phyloP scores from a whole-genome alignment of 2,797 vertebrate species.

The Mionectes olivaceus region DNA sequence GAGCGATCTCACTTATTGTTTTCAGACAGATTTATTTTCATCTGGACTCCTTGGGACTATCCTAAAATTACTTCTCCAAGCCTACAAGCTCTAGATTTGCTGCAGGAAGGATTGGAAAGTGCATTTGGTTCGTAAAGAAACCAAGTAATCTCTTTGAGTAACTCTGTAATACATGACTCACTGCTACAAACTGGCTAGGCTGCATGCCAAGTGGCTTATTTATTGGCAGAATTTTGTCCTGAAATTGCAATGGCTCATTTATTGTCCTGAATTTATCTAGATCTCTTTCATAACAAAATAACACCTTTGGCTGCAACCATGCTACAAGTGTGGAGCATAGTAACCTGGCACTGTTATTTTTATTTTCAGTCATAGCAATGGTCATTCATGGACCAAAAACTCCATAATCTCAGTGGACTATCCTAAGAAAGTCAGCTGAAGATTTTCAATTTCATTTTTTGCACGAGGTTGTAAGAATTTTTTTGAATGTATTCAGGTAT shows the following conservation, averaged over 20 bases:
- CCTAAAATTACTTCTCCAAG: not conserved
- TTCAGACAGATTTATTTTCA: slow-evolving; percentile 11
- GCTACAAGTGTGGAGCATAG: not conserved
- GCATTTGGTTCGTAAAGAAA: slow-evolving; percentile 12
- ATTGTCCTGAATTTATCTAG: not conserved
- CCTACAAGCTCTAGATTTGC: not conserved
- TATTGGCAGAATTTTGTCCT: not conserved
- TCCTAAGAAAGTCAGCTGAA: not conserved
- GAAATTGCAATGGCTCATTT: not conserved
- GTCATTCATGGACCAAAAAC: not conserved
- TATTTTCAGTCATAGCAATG: not conserved
- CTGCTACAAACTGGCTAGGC: not conserved
- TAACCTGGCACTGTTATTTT: not conserved
- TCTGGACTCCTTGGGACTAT: not conserved
- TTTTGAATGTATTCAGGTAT: not conserved
- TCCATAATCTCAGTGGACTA: not conserved
- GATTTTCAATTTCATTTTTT: not conserved
- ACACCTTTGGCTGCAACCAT: not conserved
- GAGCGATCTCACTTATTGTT: not conserved
- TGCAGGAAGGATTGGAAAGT: not conserved
- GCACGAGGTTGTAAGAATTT: not conserved
- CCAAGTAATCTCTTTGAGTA: not conserved
- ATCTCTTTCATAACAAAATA: not conserved
- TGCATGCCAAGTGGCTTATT: not conserved
- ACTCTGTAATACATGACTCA: not conserved